Base-by-base conservation (phyloP, 2,888 invertebrate genomes). In the Monochamus alternatus region DNA sequence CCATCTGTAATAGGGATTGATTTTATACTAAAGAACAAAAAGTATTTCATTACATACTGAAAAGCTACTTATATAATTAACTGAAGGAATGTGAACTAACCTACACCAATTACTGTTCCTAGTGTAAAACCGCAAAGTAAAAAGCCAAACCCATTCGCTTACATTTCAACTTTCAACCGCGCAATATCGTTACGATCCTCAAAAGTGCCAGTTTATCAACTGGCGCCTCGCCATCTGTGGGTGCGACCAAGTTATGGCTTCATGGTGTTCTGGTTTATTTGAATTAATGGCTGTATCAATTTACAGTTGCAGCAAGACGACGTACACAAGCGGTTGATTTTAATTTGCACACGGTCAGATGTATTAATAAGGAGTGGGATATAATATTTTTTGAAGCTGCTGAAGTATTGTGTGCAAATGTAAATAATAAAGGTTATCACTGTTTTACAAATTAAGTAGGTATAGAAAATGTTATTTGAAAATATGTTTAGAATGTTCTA, bases 181-280 rank as follows among this genome's bases (percentile, higher is more conserved):
- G n/a, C n/a, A 22, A 55, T 22, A 55, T 22, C 55, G n/a, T 55
- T 55, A 55, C 55, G 14, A n/a, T 55, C 14, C 55, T 55, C 55
- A 55, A 64, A 30, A 30, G 47, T 31, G 64, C 30, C 30, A 64
- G 64, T 64, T 64, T 76, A 76, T 78, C 75, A 75, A 66, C 73
- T 80, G 79, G 81, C 81, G 81, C 79, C 81, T 78, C 64, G 67
- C 38, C 52, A 72, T 71, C 66, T 69, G 79, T 79, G 78, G 81
- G 81, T 75, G 79, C 78, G 79, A 79, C 81, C 66, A 52, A 51
- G n/a, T 52, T 38, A 51, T 52, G 12, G 51, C 65, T 51, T 60
- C 30, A 65, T 30, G 47, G 51, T 32, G 30, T 66, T 66, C 66
- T 52, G 52, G 65, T 75, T 75, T 43, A 70, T 70, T 70, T 64